Conservation (phyloP, 1,140 invertebrate genomes). For the Nomia melanderi region DNA sequence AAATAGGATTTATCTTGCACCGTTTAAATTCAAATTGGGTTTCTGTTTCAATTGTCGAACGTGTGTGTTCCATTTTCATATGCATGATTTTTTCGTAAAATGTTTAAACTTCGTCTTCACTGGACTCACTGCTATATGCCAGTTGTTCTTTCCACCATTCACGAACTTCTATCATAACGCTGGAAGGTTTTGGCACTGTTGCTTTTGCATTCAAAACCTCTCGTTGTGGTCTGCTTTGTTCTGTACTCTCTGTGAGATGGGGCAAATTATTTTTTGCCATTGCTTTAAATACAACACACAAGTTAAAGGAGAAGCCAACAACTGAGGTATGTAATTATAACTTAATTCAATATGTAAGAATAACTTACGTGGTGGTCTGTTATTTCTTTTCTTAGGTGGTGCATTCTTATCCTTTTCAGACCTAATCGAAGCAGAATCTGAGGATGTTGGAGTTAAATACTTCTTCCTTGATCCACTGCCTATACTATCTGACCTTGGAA, state of each 20-base stretch:
- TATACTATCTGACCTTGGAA: constrained; percentile 89
- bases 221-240: constrained; percentile 75
- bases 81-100: not conserved
- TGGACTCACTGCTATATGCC: constrained; percentile 81
- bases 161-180: constrained; percentile 82
- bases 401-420: constrained; percentile 87
- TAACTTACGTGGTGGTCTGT: constrained; percentile 82
- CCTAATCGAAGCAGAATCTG: constrained; percentile 88
- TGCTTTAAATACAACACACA: constrained; percentile 57
- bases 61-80: constrained; percentile 18
- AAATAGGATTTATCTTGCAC: not conserved
- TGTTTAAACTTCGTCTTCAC: constrained; percentile 80
- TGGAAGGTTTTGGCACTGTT: constrained; percentile 80
- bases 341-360: not conserved
- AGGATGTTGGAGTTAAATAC: constrained; percentile 92
- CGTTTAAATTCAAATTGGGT: no score
- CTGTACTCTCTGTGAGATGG: constrained; percentile 77
- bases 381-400: constrained; percentile 85
- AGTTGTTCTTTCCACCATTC: constrained; percentile 87
- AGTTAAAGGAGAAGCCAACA: not conserved
- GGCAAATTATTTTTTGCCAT: constrained; percentile 79
- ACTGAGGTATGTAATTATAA: not conserved
- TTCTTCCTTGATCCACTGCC: constrained; percentile 91
- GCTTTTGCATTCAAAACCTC: constrained; percentile 73
- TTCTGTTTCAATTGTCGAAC: not conserved